Percentiles rank a stretch among this genome's conserved stretches.
Evolutionary conservation across 2,888 invertebrate genomes (phyloP).

Genomic region (Crocallis elinguaria): DNA sequence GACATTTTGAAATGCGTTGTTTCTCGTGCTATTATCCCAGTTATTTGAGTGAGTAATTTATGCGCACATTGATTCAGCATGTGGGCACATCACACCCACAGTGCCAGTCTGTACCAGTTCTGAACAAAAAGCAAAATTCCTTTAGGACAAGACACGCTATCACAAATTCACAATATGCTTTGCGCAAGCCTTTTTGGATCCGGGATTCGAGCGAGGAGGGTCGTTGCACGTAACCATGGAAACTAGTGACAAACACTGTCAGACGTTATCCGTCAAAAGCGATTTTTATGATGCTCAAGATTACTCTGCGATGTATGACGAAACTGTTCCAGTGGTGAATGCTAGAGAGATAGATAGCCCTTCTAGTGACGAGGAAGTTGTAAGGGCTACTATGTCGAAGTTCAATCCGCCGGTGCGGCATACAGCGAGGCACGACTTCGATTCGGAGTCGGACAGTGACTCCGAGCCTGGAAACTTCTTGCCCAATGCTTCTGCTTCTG

Average conservation of each 20-base stretch:
- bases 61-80: slow-evolving; percentile 43
- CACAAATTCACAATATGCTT: neutral
- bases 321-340: slow-evolving; percentile 82
- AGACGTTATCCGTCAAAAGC: slow-evolving; percentile 59
- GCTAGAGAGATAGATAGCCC: slow-evolving; percentile 84
- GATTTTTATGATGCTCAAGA: slow-evolving; percentile 44
- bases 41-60: slow-evolving; percentile 23
- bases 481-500: slow-evolving; percentile 45
- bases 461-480: slow-evolving; percentile 68
- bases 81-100: slow-evolving; percentile 24
- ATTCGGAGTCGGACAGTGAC: slow-evolving; percentile 73
- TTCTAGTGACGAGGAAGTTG: slow-evolving; percentile 59
- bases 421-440: slow-evolving; percentile 75
- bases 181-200: slow-evolving; percentile 48
- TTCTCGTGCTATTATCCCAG: slow-evolving; percentile 32
- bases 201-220: slow-evolving; percentile 52
- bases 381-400: slow-evolving; percentile 71
- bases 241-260: slow-evolving; percentile 79
- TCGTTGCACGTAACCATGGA: slow-evolving; percentile 66
- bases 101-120: slow-evolving; percentile 38
- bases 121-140: slow-evolving; percentile 32
- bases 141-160: slow-evolving; percentile 23
- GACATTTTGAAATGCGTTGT: slow-evolving; percentile 46
- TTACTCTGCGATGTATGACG: slow-evolving; percentile 83
- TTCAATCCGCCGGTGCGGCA: slow-evolving; percentile 76